phyloP scores from a whole-genome alignment of 2,113 vertebrate species.

The Malurus cyaneus region DNA sequence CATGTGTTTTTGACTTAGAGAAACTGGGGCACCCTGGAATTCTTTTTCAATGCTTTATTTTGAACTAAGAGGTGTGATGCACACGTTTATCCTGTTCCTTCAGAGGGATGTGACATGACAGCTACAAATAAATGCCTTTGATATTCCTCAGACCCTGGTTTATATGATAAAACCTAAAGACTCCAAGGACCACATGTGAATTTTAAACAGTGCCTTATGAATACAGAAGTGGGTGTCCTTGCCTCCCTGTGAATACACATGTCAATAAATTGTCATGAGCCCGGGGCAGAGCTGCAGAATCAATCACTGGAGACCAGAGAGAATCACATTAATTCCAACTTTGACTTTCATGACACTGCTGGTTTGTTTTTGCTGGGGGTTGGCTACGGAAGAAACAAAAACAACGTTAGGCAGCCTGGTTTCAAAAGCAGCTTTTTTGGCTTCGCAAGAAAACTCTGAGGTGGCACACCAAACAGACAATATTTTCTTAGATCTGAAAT shows the following conservation, averaged over 20 bases:
- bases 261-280: conserved; percentile 2
- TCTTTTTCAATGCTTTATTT: neutral
- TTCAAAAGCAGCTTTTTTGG: conserved; percentile 15
- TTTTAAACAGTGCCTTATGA: neutral
- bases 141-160: neutral
- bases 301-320: neutral
- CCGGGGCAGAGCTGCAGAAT: neutral
- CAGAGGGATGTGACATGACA: neutral
- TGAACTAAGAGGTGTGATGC: neutral
- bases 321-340: conserved; percentile 19
- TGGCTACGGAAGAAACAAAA: neutral
- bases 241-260: neutral
- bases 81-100: neutral
- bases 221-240: neutral
- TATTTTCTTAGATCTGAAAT: conserved; percentile 30
- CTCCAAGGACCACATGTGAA: neutral
- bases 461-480: neutral
- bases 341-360: conserved; percentile 24
- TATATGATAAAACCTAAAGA: neutral
- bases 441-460: conserved; percentile 10
- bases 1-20: neutral
- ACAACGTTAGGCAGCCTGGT: neutral
- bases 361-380: conserved; percentile 35
- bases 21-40: neutral
- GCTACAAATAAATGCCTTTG: neutral